phyloP scores from a whole-genome alignment of 1,140 invertebrate genomes.

The Ips typographus region DNA sequence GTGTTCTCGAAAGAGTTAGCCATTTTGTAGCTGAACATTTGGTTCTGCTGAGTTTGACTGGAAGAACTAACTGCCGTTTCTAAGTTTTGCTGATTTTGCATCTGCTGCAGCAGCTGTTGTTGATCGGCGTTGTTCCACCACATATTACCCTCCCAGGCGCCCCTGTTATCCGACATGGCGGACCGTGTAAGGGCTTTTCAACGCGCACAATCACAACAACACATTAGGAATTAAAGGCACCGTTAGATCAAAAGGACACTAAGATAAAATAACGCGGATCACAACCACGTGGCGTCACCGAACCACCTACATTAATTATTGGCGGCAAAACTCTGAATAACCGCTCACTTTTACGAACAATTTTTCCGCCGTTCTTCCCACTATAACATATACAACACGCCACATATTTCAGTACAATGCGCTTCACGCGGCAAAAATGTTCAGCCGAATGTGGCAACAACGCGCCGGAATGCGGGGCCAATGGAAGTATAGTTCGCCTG shows the following conservation, averaged over 20 bases:
- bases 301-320: constrained; percentile 14
- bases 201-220: constrained; percentile 25
- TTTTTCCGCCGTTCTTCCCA: constrained; percentile 8
- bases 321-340: constrained; percentile 31
- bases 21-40: constrained; percentile 83
- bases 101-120: constrained; percentile 53
- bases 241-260: neutral
- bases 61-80: constrained; percentile 49
- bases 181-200: constrained; percentile 19
- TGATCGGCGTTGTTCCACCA: constrained; percentile 60
- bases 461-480: constrained; percentile 48
- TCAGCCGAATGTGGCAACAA: constrained; percentile 51
- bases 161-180: constrained; percentile 53
- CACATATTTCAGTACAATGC: constrained; percentile 18
- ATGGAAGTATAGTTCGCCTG: constrained; percentile 46
- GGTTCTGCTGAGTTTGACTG: constrained; percentile 60
- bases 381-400: neutral
- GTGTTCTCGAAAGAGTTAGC: constrained; percentile 75
- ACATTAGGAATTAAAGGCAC: neutral
- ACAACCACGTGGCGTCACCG: constrained; percentile 23
- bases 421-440: constrained; percentile 42
- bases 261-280: constrained; percentile 22
- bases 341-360: constrained; percentile 38
- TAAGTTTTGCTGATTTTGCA: constrained; percentile 52
- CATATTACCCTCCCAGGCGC: constrained; percentile 64